Evolutionary conservation across 2,888 invertebrate species (phyloP), one percentile per base, ranked within the genome.

Genomic region (Drosophila nigricruria): DNA sequence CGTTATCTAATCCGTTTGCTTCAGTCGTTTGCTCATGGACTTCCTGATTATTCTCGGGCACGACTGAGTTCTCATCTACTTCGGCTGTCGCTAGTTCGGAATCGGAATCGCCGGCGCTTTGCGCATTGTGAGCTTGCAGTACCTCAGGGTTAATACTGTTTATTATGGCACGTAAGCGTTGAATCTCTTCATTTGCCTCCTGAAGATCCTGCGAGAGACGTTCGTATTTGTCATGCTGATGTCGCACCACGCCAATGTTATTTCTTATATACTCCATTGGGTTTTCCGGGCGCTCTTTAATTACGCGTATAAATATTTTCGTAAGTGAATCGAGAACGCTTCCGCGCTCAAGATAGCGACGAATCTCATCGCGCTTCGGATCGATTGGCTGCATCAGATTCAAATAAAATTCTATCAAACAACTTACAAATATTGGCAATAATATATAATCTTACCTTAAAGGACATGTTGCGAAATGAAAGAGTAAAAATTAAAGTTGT

Each of bases 341-440:
- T 10, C 89, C 88, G n/a, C 91, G 88, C 60, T 93, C 93, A 53
- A 93, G 86, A 68, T 93, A 93, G 34, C 92, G 91, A 1, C 93
- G 92, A 59, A 92, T 93, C 73, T 93, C 93, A 80, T 93, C 93
- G 16, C 93, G 92, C 67, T 91, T 93, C 2, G 91, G 91, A 74
- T 93, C 93, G 52, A 93, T 93, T 25, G 93, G 93, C 93, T 93
- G 63, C 1, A 61, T 25, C 1, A 16, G 12, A 45, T 1, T 25
- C 0, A 57, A 58, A 45, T 45, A 23, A 32, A 47, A 25, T 23
- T 20, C 36, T 43, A 9, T 32, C 23, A 34, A 43, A 25, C 27
- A 27, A 20, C 0, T 47, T 12, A 50, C 23, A 9, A 23, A 36
- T 43, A 25, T 6, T 27, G 42, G 3, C 5, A 62, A 23, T 12